Evolutionary conservation across 2,797 vertebrate species (phyloP).

Genomic region (Myotis vivesi): DNA sequence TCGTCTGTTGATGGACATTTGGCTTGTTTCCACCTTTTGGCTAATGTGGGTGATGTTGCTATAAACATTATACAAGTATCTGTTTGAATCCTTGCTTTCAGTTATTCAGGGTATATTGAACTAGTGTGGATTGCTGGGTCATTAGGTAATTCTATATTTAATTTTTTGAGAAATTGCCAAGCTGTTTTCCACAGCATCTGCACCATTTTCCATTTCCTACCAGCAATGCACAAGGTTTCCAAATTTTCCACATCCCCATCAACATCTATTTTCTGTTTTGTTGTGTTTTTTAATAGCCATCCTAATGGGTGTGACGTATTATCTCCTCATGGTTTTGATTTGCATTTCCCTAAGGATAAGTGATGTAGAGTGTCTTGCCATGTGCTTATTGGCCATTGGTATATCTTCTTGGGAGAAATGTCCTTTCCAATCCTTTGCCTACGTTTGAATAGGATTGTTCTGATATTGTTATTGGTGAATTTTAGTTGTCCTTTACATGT

Average conservation of each 20-base stretch:
- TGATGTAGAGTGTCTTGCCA: background rate
- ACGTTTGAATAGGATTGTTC: background rate
- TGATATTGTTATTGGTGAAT: background rate
- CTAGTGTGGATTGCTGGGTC: background rate
- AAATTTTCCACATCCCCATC: background rate
- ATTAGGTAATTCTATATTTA: background rate
- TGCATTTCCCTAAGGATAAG: background rate
- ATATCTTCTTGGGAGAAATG: background rate
- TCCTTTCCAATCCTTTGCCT: background rate
- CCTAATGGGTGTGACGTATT: background rate
- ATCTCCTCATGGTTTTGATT: background rate
- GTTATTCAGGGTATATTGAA: background rate
- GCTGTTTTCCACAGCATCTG: background rate
- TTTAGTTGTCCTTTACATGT: background rate
- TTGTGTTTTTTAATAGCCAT: background rate
- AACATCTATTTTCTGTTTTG: background rate
- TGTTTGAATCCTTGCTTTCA: background rate
- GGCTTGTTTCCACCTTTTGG: background rate
- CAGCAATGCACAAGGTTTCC: background rate
- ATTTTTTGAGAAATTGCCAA: background rate
- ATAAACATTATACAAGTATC: background rate
- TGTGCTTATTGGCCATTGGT: background rate
- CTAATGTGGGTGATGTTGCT: background rate
- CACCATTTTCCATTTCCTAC: background rate
- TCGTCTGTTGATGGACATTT: background rate